phyloP scores from a whole-genome alignment of 1,140 invertebrate species.

The Drosophila gunungcola region DNA sequence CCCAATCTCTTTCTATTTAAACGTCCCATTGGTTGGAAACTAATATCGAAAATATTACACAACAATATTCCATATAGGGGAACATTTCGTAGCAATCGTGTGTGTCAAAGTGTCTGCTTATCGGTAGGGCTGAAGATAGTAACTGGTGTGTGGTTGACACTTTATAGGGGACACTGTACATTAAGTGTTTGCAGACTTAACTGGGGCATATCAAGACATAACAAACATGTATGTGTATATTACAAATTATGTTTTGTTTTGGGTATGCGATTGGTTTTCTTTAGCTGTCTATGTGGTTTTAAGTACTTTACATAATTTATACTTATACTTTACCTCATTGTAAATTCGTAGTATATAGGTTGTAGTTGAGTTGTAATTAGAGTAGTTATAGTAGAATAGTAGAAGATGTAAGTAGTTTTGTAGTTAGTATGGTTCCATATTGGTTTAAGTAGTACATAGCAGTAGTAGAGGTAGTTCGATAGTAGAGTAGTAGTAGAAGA shows the following conservation, averaged over 20 bases:
- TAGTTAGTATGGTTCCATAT: slow-evolving; percentile 81
- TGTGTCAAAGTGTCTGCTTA: slow-evolving; percentile 77
- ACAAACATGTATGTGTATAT: slow-evolving; percentile 1
- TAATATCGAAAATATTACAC: not conserved
- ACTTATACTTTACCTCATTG: slow-evolving; percentile 85
- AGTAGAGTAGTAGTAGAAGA: slow-evolving; percentile 71
- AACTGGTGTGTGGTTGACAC: not conserved
- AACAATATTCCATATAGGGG: not conserved
- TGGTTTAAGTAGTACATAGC: slow-evolving; percentile 66
- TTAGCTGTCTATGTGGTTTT: not conserved
- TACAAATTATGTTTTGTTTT: slow-evolving; percentile 3
- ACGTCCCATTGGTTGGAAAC: not conserved
- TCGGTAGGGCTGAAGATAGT: slow-evolving; percentile 20
- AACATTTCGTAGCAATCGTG: slow-evolving; percentile 44
- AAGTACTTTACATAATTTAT: slow-evolving; percentile 55
- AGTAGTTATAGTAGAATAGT: slow-evolving; percentile 82
- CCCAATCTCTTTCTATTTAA: not conserved
- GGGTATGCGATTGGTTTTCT: slow-evolving; percentile 9
- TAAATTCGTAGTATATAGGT: slow-evolving; percentile 84
- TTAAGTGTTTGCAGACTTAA: slow-evolving; percentile 50
- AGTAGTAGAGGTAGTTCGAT: slow-evolving; percentile 60
- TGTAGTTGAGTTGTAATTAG: slow-evolving; percentile 72
- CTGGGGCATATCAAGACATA: slow-evolving; percentile 31
- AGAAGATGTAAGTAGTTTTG: slow-evolving; percentile 82
- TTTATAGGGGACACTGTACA: slow-evolving; percentile 26